Evolutionary conservation across 2,113 vertebrate genomes (phyloP).

Genomic region (Zosterops hypoxanthus): DNA sequence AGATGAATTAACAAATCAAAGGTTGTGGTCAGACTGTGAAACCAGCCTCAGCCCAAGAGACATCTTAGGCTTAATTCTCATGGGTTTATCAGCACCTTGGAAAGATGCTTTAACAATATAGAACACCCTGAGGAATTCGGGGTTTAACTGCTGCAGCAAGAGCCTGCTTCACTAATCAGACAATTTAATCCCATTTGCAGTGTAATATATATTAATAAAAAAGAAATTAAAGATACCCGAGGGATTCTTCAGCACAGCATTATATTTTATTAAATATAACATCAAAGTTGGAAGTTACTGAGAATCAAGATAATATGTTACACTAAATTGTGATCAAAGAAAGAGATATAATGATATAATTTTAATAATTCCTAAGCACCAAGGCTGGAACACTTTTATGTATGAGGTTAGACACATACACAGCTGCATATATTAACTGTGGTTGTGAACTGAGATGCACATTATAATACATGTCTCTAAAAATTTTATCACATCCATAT

Average conservation of each 20-base stretch:
- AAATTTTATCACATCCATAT: not conserved
- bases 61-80: not conserved
- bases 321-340: constrained; percentile 69
- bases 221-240: constrained; percentile 59
- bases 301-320: constrained; percentile 53
- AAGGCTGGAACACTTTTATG: not conserved
- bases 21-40: not conserved
- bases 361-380: constrained; percentile 59
- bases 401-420: not conserved
- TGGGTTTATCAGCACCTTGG: not conserved
- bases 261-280: constrained; percentile 64
- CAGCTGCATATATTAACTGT: not conserved
- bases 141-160: constrained; percentile 54
- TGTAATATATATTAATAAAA: constrained; percentile 53
- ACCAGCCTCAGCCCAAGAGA: not conserved
- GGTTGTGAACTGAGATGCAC: not conserved
- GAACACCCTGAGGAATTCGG: not conserved
- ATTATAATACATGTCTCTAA: not conserved
- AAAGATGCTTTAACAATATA: not conserved
- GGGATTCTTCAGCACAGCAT: constrained; percentile 47
- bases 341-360: constrained; percentile 48
- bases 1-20: not conserved
- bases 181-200: constrained; percentile 76
- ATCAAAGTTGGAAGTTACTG: constrained; percentile 63
- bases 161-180: constrained; percentile 72